Conservation (phyloP, 2,797 vertebrate species). For the Paedocypris micromegethes region DNA sequence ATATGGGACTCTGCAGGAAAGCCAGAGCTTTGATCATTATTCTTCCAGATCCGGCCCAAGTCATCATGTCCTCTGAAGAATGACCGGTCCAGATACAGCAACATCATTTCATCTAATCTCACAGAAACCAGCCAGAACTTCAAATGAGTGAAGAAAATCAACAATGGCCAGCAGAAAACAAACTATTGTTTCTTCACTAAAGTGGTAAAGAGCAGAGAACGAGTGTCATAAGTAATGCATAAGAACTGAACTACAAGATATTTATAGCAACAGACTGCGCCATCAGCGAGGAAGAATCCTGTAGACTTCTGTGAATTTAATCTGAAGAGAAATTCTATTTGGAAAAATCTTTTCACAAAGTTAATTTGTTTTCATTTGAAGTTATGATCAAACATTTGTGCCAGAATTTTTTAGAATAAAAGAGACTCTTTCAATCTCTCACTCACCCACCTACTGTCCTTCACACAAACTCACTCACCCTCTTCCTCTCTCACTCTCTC, state of each 20-base stretch:
- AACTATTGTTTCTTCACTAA: slow-evolving; percentile 24
- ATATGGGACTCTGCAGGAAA: slow-evolving; percentile 17
- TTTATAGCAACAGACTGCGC: slow-evolving; percentile 32
- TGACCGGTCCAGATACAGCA: slow-evolving; percentile 16
- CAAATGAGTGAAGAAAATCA: neutral
- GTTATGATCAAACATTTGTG: no score
- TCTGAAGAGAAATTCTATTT: no score
- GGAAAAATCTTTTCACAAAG: no score
- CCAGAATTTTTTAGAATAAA: no score
- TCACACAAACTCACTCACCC: no score
- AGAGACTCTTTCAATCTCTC: no score
- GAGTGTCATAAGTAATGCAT: slow-evolving; percentile 70
- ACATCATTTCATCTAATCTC: slow-evolving; percentile 12
- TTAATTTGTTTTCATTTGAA: no score
- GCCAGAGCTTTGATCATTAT: slow-evolving; percentile 14
- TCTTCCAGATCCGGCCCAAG: neutral
- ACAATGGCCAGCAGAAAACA: neutral
- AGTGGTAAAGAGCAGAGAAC: slow-evolving; percentile 45
- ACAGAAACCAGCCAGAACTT: slow-evolving; percentile 6
- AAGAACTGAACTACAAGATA: slow-evolving; percentile 39
- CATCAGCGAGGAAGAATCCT: neutral
- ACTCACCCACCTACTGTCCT: no score
- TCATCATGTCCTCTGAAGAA: slow-evolving; percentile 13
- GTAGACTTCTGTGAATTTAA: no score
- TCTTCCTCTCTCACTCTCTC: no score